Percentiles rank a stretch among this genome's conserved stretches.
Evolutionary conservation across 2,113 vertebrate genomes (phyloP).

Genomic region (Argyrosomus japonicus): DNA sequence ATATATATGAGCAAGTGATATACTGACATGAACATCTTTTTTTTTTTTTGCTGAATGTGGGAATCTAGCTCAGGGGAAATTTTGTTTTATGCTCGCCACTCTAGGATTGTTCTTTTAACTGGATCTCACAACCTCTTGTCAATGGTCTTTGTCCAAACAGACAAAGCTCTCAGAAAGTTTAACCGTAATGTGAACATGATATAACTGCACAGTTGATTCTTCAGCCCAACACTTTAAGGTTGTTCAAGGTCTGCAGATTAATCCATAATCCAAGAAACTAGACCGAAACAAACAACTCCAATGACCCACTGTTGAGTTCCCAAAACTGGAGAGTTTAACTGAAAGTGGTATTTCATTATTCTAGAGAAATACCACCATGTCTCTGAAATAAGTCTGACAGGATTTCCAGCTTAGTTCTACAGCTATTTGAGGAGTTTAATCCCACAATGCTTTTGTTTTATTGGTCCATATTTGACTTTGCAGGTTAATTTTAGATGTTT

Average conservation of each 20-base stretch:
- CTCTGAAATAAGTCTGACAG: neutral
- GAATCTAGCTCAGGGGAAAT: neutral
- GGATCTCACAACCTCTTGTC: slow-evolving; percentile 49
- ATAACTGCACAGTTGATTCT: slow-evolving; percentile 34
- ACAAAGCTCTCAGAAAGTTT: slow-evolving; percentile 37
- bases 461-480: neutral
- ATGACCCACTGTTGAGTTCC: slow-evolving; percentile 45
- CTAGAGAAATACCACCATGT: neutral
- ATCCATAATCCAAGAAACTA: slow-evolving; percentile 49
- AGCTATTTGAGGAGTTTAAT: slow-evolving; percentile 14
- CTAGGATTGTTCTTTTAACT: slow-evolving; percentile 20
- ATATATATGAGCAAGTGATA: neutral
- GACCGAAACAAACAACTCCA: slow-evolving; percentile 44
- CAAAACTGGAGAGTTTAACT: slow-evolving; percentile 26
- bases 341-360: slow-evolving; percentile 10
- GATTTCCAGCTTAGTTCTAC: neutral
- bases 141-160: slow-evolving; percentile 53
- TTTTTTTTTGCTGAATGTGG: neutral
- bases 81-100: neutral
- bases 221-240: slow-evolving; percentile 35
- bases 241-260: slow-evolving; percentile 44
- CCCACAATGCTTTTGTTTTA: neutral
- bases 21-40: neutral
- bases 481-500: too few relatives aligned
- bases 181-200: slow-evolving; percentile 38